These are phyloP conservation scores for Hylaeus anthracinus DNA, from an alignment of 1,140 invertebrate species.

Conservation along the genomic window DNA sequence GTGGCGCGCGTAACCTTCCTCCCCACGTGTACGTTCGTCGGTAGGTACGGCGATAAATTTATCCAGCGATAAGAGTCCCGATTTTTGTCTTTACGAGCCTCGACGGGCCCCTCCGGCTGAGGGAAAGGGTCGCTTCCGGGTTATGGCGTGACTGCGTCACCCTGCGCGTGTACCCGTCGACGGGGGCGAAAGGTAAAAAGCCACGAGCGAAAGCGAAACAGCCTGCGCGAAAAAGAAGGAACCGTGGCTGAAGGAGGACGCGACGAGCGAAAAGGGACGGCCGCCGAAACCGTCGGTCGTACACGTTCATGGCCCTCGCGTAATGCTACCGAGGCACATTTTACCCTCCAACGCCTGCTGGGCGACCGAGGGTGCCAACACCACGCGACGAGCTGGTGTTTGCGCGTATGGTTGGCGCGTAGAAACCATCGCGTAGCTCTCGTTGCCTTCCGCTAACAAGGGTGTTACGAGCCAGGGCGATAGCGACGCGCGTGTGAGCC, in stretches of 20 bases:
- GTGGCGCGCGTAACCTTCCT: background rate
- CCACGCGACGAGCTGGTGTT: background rate
- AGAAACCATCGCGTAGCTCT: no score
- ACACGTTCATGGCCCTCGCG: constrained; percentile 20
- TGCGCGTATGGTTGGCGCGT: no score
- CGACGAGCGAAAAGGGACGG: background rate
- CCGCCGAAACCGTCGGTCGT: constrained; percentile 2
- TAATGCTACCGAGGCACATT: constrained; percentile 57
- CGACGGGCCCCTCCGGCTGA: constrained; percentile 35
- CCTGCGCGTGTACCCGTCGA: background rate
- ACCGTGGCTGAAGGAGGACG: background rate
- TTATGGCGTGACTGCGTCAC: constrained; percentile 64
- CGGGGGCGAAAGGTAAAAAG: background rate
- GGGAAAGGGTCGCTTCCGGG: constrained; percentile 54
- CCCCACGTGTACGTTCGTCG: background rate
- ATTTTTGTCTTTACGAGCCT: constrained; percentile 72
- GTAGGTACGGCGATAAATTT: constrained; percentile 67
- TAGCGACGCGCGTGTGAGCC: no score
- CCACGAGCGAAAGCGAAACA: background rate
- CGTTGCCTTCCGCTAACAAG: no score
- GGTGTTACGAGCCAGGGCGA: no score
- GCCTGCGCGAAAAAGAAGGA: no score
- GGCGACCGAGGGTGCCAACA: background rate
- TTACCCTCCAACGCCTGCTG: constrained; percentile 42
- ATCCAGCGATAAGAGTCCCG: constrained; percentile 66